phyloP scores from a whole-genome alignment of 2,113 vertebrate genomes.

The Otocyon megalotis region DNA sequence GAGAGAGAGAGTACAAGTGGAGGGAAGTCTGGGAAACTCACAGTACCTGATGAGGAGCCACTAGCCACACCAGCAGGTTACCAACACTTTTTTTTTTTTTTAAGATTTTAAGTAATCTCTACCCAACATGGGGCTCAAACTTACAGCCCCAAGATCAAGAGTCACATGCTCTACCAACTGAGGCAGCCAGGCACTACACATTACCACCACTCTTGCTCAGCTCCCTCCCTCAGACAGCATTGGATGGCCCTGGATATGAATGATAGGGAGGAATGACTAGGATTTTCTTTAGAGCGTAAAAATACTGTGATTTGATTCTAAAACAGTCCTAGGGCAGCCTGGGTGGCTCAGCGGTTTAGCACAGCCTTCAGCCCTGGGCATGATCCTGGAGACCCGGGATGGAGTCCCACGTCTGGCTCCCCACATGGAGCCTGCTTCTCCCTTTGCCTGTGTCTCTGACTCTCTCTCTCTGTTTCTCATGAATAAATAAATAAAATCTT shows the following conservation, averaged over 20 bases:
- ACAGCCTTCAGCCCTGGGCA: too few relatives aligned
- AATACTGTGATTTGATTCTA: background rate
- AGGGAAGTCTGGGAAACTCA: background rate
- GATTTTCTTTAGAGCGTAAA: background rate
- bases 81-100: background rate
- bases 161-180: background rate
- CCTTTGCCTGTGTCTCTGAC: too few relatives aligned
- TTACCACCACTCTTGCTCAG: background rate
- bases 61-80: background rate
- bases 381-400: too few relatives aligned
- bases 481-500: too few relatives aligned
- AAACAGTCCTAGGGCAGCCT: background rate
- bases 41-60: background rate
- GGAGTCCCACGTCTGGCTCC: too few relatives aligned
- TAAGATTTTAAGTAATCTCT: background rate
- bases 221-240: background rate
- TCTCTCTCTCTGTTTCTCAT: too few relatives aligned
- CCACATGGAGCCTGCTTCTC: too few relatives aligned
- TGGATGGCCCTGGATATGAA: background rate
- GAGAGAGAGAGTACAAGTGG: too few relatives aligned
- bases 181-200: background rate
- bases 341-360: too few relatives aligned
- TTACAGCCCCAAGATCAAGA: background rate
- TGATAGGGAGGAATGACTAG: background rate
- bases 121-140: background rate